These are phyloP conservation scores for Oithona nana DNA, from an alignment of 2,888 invertebrate genomes.

Conservation along the genomic window DNA sequence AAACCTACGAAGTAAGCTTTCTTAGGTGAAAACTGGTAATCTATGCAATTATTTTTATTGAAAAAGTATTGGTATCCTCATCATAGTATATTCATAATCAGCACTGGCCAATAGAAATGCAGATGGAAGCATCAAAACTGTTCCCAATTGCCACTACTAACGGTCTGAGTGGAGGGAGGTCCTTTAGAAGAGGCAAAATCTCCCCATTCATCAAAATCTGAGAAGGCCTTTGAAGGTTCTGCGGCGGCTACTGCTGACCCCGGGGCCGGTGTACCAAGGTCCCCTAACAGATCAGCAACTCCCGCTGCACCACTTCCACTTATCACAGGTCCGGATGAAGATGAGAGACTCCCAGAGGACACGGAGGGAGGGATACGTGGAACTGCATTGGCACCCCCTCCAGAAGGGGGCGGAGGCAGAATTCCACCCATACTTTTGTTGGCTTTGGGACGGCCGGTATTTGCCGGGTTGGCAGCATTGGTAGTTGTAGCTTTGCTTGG, in stretches of 20 bases:
- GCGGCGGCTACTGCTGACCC: neutral
- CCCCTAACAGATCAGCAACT: constrained; percentile 19
- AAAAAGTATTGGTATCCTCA: too few species aligned
- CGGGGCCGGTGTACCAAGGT: constrained; percentile 15
- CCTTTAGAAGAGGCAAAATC: neutral
- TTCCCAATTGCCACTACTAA: neutral
- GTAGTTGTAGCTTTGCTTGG: too few species aligned
- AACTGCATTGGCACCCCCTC: constrained; percentile 39
- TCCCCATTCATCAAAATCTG: neutral
- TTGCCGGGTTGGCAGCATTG: constrained; percentile 69
- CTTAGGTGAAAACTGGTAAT: too few species aligned
- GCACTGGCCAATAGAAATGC: too few species aligned
- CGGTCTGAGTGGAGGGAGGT: neutral
- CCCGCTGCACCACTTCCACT: constrained; percentile 6
- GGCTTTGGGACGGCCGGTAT: constrained; percentile 42
- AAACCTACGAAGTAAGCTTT: too few species aligned
- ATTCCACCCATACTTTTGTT: constrained; percentile 39
- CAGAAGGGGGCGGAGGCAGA: constrained; percentile 55
- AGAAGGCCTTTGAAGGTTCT: neutral
- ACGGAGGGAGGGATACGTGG: constrained; percentile 57
- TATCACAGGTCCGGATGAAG: constrained; percentile 26
- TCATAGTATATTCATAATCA: too few species aligned
- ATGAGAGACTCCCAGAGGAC: constrained; percentile 35
- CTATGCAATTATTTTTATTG: too few species aligned
- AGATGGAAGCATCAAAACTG: too few species aligned